phyloP scores from a whole-genome alignment of 2,797 vertebrate species.

The Gadopsis bispinosus region DNA sequence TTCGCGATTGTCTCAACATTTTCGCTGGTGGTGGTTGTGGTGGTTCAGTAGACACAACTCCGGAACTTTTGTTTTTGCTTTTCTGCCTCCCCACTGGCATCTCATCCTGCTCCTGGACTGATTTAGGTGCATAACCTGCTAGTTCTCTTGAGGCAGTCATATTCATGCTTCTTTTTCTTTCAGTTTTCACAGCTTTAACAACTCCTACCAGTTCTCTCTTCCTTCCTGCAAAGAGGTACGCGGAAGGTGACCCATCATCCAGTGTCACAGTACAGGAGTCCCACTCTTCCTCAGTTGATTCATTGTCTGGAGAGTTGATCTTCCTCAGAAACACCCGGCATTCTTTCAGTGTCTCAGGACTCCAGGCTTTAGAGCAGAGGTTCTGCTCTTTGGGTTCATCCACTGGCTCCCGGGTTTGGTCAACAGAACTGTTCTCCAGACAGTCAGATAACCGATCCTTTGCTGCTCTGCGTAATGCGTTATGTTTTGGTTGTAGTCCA shows the following conservation, averaged over 20 bases:
- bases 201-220: slow-evolving; percentile 65
- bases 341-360: slow-evolving; percentile 91
- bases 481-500: slow-evolving; percentile 47
- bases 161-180: slow-evolving; percentile 59
- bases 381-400: slow-evolving; percentile 76
- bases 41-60: slow-evolving; percentile 65
- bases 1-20: slow-evolving; percentile 85
- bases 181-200: slow-evolving; percentile 78
- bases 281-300: slow-evolving; percentile 80
- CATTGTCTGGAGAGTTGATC: slow-evolving; percentile 90
- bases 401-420: slow-evolving; percentile 74
- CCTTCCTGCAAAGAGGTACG: slow-evolving; percentile 68
- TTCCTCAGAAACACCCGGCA: slow-evolving; percentile 97
- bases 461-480: slow-evolving; percentile 47
- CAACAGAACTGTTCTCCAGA: slow-evolving; percentile 54
- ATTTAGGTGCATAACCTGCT: slow-evolving; percentile 43
- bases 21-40: slow-evolving; percentile 78
- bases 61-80: slow-evolving; percentile 69
- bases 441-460: slow-evolving; percentile 51
- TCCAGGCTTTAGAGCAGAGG: slow-evolving; percentile 86
- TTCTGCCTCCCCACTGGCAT: slow-evolving; percentile 57
- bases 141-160: slow-evolving; percentile 48
- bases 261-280: slow-evolving; percentile 86
- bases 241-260: slow-evolving; percentile 78
- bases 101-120: slow-evolving; percentile 53